Evolutionary conservation across 2,888 invertebrate genomes (phyloP).

Genomic region (Leptinotarsa peninsularis): DNA sequence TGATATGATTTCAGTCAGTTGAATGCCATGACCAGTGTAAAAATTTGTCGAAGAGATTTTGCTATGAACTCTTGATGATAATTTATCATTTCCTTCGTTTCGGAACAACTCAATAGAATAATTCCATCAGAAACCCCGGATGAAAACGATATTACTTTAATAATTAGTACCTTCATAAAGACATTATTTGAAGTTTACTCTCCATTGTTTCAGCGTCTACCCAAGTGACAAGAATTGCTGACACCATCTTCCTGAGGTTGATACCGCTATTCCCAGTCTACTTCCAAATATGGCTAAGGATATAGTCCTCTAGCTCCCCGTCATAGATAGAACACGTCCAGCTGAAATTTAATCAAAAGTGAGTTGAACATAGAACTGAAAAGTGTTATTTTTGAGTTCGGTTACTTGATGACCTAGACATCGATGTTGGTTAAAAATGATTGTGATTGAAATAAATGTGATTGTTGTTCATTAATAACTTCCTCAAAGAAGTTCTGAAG

Average conservation of each 20-base stretch:
- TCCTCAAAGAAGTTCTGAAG: not conserved
- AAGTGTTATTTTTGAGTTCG: not conserved
- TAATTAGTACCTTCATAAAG: not conserved
- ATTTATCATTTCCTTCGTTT: no score
- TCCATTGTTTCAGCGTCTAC: not conserved
- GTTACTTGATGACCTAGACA: constrained; percentile 14
- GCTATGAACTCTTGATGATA: no score
- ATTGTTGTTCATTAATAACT: constrained; percentile 30
- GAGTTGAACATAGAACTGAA: not conserved
- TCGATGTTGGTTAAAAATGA: constrained; percentile 22
- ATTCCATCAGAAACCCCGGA: no score
- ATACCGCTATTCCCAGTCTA: not conserved
- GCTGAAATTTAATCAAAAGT: constrained; percentile 18
- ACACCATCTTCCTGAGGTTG: not conserved
- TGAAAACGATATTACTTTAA: no score
- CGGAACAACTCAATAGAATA: no score
- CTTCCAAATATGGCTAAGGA: constrained; percentile 6
- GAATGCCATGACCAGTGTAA: no score
- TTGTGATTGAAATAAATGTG: constrained; percentile 39
- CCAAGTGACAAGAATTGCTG: not conserved
- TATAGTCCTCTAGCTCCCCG: not conserved
- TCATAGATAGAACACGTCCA: constrained; percentile 15
- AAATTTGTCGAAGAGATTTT: no score
- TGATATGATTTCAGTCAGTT: no score
- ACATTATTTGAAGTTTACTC: not conserved